These are phyloP conservation scores for Limnephilus rhombicus DNA, from an alignment of 2,888 invertebrate species.

Conservation along the genomic window DNA sequence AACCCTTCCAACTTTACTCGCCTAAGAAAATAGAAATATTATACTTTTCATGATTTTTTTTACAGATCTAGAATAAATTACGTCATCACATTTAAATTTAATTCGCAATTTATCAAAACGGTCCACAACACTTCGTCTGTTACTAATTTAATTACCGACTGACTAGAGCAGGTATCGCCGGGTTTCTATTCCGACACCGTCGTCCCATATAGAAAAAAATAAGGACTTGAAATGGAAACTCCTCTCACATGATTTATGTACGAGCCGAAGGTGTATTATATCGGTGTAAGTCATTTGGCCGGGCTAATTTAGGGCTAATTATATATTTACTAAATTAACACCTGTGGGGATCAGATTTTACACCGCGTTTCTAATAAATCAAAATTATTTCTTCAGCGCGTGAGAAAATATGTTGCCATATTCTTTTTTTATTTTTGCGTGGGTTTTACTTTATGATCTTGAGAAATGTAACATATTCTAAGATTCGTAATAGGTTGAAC, in stretches of 20 bases:
- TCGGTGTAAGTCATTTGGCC: constrained; percentile 54
- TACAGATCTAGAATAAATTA: neutral
- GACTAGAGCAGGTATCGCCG: constrained; percentile 1
- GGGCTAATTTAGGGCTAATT: constrained; percentile 65
- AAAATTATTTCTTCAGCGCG: neutral
- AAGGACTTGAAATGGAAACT: constrained; percentile 15
- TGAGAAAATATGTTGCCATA: neutral
- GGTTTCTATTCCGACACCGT: neutral
- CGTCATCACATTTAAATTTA: neutral
- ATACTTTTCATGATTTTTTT: neutral
- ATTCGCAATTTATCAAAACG: neutral
- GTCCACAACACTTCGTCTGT: neutral
- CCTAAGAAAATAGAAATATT: neutral
- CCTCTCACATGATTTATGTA: constrained; percentile 52
- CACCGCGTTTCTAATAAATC: neutral
- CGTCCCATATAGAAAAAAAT: neutral
- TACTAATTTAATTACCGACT: neutral
- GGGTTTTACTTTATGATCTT: neutral
- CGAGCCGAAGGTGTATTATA: constrained; percentile 39
- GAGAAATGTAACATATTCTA: neutral
- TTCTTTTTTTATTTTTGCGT: neutral
- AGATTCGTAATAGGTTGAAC: neutral
- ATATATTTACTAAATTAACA: constrained; percentile 66
- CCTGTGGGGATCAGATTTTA: constrained; percentile 56
- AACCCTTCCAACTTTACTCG: neutral